Base-by-base conservation (phyloP, 2,888 invertebrate genomes). In the Cryptus viduatorius region DNA sequence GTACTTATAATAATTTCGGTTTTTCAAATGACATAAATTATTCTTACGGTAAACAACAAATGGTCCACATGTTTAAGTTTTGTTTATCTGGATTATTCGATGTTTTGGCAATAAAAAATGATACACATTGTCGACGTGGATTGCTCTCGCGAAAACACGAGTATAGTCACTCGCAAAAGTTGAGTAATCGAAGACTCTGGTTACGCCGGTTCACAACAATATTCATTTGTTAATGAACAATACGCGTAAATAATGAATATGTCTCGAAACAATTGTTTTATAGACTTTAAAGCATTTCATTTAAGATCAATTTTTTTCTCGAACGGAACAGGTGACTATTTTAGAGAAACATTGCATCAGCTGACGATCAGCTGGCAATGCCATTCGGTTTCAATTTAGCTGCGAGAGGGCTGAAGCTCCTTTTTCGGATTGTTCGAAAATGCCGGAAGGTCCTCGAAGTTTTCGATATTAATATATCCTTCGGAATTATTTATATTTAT, bases 1-100 rank as follows among this genome's bases (percentile, higher is more conserved):
- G 37, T 8, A 12, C 8, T 46, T 14, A n/a, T 3, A 7, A 16
- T 68, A 4, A 1, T 12, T 10, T 16, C 1, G 37, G 7, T 64
- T 19, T n/a, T 64, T 24, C 7, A 24, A 16, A 29, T 59, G n/a
- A 31, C 44, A 53, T 24, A 10, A 48, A 24, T 42, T 8, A 48
- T 69, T 10, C 86, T 84, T 79, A 84, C 86, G 79, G 68, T 12
- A 86, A 56, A 44, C 84, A 86, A 44, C 77, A 84, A 59, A 80
- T 71, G 48, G 71, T 84, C 82, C 79, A 83, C 86, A 86, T 86
- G 10, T 29, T 84, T 61, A 10, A 24, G 24, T 61, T 10, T 24
- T 1, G 5, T 37, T 67, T 61, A 42, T 80, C n/a, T 19, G 61
- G 59, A 1, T 82, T 72, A 10, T n/a, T 29, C 44, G 19, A 31